phyloP scores from a whole-genome alignment of 1,140 invertebrate species.

The Papilio aristodemus region DNA sequence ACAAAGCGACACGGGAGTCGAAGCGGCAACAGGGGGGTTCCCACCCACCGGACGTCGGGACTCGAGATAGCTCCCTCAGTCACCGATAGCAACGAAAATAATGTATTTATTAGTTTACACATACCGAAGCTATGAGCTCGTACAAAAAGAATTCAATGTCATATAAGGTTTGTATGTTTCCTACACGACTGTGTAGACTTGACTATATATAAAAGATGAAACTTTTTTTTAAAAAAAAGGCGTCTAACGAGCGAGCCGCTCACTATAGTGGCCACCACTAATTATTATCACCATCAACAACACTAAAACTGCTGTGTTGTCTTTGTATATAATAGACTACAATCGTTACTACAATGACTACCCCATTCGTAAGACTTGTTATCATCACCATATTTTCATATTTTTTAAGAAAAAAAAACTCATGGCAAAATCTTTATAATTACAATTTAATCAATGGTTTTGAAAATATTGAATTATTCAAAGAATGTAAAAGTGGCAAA shows the following conservation, averaged over 20 bases:
- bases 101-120: slow-evolving; percentile 12
- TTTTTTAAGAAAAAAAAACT: too few species aligned
- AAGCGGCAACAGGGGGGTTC: slow-evolving; percentile 54
- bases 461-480: neutral
- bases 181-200: neutral
- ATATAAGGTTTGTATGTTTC: neutral
- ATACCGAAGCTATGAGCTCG: neutral
- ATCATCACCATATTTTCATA: too few species aligned
- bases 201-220: too few species aligned
- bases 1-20: slow-evolving; percentile 45
- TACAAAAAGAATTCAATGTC: neutral
- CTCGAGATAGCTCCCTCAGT: slow-evolving; percentile 54
- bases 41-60: slow-evolving; percentile 60
- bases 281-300: too few species aligned
- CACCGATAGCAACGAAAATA: slow-evolving; percentile 31
- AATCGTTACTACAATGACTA: too few species aligned
- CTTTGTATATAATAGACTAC: too few species aligned
- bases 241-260: too few species aligned
- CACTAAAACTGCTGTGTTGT: too few species aligned
- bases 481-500: slow-evolving; percentile 19
- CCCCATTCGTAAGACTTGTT: too few species aligned
- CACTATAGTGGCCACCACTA: too few species aligned
- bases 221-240: too few species aligned
- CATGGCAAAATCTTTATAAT: too few species aligned
- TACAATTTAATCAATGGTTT: neutral